A percentile compares a stretch with the other conserved stretches of the same genome.
Evolutionary conservation across 1,140 invertebrate species (phyloP).

Genomic region (Drosophila ohnishii): DNA sequence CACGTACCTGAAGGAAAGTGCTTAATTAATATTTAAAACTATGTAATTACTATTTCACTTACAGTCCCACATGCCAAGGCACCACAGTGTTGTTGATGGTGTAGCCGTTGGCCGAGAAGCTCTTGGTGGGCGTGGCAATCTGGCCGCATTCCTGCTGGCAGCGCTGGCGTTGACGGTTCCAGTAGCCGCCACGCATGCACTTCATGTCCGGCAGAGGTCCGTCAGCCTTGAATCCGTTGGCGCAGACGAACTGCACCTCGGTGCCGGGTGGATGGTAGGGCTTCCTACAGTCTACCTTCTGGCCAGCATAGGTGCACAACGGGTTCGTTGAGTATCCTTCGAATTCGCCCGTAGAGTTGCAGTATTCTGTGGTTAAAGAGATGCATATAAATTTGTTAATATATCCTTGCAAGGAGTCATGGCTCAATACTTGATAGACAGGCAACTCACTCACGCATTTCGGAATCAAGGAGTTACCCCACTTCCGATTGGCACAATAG

Average conservation of each 20-base stretch:
- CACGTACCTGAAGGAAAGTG: conserved; percentile 46
- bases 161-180: conserved; percentile 46
- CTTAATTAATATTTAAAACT: background rate
- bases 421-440: too few relatives aligned
- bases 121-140: conserved; percentile 59
- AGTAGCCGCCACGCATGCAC: conserved; percentile 53
- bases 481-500: conserved; percentile 47
- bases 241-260: conserved; percentile 56
- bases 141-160: conserved; percentile 65
- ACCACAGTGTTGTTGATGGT: conserved; percentile 71
- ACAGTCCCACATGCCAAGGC: conserved; percentile 86
- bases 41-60: background rate
- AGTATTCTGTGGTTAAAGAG: conserved; percentile 47
- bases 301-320: conserved; percentile 43
- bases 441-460: conserved; percentile 66
- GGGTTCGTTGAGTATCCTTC: conserved; percentile 59
- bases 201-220: conserved; percentile 36
- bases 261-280: conserved; percentile 58
- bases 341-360: conserved; percentile 38
- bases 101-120: conserved; percentile 51
- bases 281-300: conserved; percentile 38
- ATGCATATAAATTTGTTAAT: background rate
- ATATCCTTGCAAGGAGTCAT: too few relatives aligned
- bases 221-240: conserved; percentile 48
- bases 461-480: conserved; percentile 46